Conservation (phyloP, 2,113 vertebrate genomes). For the Lagenorhynchus albirostris region DNA sequence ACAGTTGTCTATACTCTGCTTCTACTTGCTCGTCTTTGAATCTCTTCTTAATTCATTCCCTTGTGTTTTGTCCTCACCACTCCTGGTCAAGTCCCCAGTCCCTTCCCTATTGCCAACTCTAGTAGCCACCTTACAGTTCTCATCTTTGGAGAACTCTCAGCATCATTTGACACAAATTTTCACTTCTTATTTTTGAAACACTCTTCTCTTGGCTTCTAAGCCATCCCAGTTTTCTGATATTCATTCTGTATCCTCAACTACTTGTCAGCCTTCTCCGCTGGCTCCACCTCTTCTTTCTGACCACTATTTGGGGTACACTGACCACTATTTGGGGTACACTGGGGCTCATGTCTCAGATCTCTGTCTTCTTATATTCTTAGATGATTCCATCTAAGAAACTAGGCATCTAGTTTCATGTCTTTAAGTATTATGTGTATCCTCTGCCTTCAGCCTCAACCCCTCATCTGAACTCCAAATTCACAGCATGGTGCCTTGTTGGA, state of each 20-base stretch:
- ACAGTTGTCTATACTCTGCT: neutral
- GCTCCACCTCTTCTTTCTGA: neutral
- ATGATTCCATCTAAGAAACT: neutral
- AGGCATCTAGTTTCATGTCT: neutral
- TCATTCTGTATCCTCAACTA: neutral
- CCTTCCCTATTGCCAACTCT: neutral
- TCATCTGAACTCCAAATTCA: neutral
- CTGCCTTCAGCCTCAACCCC: neutral
- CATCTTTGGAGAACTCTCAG: neutral
- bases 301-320: neutral
- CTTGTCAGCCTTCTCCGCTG: neutral
- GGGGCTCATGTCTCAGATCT: neutral
- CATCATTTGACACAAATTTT: neutral
- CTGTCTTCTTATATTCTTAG: neutral
- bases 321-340: neutral
- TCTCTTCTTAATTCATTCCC: neutral
- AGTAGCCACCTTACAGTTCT: no score
- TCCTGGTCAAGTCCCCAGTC: neutral
- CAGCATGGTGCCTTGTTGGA: neutral
- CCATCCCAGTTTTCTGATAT: neutral
- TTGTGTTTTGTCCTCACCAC: neutral
- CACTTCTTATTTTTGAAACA: neutral
- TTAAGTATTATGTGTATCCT: neutral
- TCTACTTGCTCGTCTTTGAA: neutral
- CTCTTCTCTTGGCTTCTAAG: neutral